These are phyloP conservation scores for Gavialis gangeticus DNA, from an alignment of 2,113 vertebrate species.

Conservation along the genomic window DNA sequence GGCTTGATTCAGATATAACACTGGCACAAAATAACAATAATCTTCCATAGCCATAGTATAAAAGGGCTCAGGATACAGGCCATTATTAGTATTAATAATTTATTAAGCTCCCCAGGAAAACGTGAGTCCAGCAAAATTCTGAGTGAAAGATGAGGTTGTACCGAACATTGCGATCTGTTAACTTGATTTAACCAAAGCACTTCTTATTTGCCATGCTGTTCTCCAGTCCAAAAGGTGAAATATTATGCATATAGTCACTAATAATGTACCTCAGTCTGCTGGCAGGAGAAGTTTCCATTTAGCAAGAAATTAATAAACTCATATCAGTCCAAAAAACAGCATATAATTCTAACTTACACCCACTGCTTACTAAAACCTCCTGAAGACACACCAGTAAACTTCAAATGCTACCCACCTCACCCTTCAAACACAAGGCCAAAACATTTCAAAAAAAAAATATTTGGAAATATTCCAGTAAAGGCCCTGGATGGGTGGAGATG, in stretches of 20 bases:
- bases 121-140: neutral
- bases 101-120: neutral
- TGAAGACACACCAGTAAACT: no score
- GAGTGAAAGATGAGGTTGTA: neutral
- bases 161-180: no score
- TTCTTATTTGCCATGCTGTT: neutral
- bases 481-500: neutral
- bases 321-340: neutral
- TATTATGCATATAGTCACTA: neutral
- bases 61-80: neutral
- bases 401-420: no score
- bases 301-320: neutral
- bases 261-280: neutral
- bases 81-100: neutral
- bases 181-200: neutral
- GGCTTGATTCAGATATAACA: neutral
- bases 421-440: no score
- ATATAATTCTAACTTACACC: fast-evolving
- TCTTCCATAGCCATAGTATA: fast-evolving
- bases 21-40: neutral
- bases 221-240: neutral
- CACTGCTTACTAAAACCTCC: neutral
- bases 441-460: no score
- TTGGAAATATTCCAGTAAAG: no score
- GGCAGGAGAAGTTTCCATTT: neutral